Evolutionary conservation across 2,113 vertebrate species (phyloP).

Genomic region (human): GRCh38 chr9:12935001-12935500

Average conservation of each 20-base stretch:
- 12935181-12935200: background rate
- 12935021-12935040: too few relatives aligned
- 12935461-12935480: background rate
- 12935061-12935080: too few relatives aligned
- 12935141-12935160: too few relatives aligned
- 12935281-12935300: background rate
- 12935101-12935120: too few relatives aligned
- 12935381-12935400: background rate
- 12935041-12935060: too few relatives aligned
- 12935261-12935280: background rate
- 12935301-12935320: background rate
- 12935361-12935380: background rate
- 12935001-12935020: too few relatives aligned
- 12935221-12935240: background rate
- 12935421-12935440: background rate
- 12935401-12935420: background rate
- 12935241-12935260: background rate
- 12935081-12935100: too few relatives aligned
- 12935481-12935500: background rate
- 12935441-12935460: slow-evolving; percentile 6
- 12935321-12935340: background rate
- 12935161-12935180: background rate
- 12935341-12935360: background rate
- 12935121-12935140: too few relatives aligned
- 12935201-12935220: background rate